These are phyloP conservation scores for Acleris cristana DNA, from an alignment of 2,888 invertebrate species.

Conservation along the genomic window DNA sequence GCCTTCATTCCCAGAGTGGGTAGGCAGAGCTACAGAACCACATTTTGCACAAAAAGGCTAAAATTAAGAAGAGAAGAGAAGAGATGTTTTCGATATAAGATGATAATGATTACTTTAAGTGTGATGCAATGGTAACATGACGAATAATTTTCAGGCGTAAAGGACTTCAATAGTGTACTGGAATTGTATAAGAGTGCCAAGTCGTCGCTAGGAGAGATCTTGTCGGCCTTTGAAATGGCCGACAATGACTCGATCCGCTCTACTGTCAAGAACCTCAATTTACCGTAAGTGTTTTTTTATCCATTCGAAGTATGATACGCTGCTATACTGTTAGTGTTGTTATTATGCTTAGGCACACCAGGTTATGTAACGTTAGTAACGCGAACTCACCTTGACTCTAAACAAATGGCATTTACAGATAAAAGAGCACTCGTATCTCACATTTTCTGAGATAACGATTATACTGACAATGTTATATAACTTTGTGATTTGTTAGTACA, in stretches of 20 bases:
- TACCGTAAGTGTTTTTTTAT: constrained; percentile 65
- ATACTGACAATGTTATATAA: background rate
- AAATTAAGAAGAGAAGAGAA: no score
- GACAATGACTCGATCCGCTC: constrained; percentile 90
- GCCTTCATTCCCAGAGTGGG: no score
- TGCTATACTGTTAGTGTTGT: no score
- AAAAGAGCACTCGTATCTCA: background rate
- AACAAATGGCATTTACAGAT: no score
- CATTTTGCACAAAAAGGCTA: no score
- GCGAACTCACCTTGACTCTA: no score
- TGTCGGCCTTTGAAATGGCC: constrained; percentile 98
- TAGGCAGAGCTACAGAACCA: no score
- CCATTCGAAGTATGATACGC: no score
- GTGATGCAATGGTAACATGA: background rate
- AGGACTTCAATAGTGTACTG: constrained; percentile 90
- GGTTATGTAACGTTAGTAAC: no score
- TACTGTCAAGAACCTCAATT: constrained; percentile 83
- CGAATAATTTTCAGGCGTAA: constrained; percentile 84
- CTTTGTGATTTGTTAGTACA: background rate
- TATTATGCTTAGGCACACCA: no score
- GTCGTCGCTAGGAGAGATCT: constrained; percentile 91
- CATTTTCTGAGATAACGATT: background rate
- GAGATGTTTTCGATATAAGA: no score
- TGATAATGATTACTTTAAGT: no score
- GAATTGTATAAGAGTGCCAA: constrained; percentile 90